Percentiles rank a stretch among this genome's conserved stretches.
These are phyloP conservation scores for Anthopleura xanthogrammica DNA, from an alignment of 92 coral and sea anemone genomes.

Conservation along the genomic window DNA sequence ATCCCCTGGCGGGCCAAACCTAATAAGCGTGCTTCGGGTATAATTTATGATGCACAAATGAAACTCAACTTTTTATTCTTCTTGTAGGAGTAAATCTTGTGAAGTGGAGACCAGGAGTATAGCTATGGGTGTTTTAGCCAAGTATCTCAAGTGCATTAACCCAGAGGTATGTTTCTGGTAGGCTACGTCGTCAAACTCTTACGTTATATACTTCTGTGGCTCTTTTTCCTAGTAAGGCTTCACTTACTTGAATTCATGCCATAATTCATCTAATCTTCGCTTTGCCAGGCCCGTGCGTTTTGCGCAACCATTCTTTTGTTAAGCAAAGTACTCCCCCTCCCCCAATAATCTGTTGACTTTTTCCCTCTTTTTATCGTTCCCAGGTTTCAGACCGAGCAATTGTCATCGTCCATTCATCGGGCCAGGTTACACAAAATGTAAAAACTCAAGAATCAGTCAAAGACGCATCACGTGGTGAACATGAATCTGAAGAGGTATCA, in stretches of 20 bases:
- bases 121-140: constrained; percentile 86
- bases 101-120: constrained; percentile 73
- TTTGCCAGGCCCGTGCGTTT: no score
- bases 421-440: constrained; percentile 52
- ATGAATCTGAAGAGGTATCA: not conserved
- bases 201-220: not conserved
- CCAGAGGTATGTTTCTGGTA: constrained; percentile 54
- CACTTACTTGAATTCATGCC: no score
- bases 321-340: not conserved
- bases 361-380: not conserved
- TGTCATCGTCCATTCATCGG: constrained; percentile 33
- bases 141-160: constrained; percentile 86
- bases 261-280: no score
- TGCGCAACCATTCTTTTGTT: no score
- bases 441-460: constrained; percentile 41
- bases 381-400: constrained; percentile 68
- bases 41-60: no score
- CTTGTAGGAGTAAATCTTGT: constrained; percentile 30
- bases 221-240: no score
- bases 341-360: not conserved
- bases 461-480: constrained; percentile 49
- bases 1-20: no score
- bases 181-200: no score
- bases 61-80: not conserved
- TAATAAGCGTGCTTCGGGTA: no score